Evolutionary conservation across 1,140 invertebrate genomes (phyloP).

Genomic region (Apis laboriosa): DNA sequence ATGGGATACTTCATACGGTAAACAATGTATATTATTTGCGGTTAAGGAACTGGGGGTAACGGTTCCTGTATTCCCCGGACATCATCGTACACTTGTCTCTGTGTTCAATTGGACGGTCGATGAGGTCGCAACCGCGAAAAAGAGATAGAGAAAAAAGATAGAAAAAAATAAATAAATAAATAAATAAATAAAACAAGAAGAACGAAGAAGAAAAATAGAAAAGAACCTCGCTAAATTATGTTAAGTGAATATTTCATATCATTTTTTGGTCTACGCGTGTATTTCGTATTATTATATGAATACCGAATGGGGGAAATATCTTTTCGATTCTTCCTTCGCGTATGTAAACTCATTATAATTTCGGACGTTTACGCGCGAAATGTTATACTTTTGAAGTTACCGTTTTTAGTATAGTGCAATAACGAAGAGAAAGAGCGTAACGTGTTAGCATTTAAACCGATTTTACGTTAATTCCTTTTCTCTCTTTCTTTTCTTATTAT

Average conservation of each 20-base stretch:
- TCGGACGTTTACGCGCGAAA: neutral
- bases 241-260: neutral
- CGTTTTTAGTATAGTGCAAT: slow-evolving; percentile 36
- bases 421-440: slow-evolving; percentile 3
- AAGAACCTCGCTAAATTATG: slow-evolving; percentile 28
- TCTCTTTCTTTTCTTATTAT: slow-evolving; percentile 36
- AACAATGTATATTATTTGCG: slow-evolving; percentile 79
- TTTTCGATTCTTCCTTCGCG: neutral
- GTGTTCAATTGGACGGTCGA: slow-evolving; percentile 70
- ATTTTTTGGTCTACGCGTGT: slow-evolving; percentile 13
- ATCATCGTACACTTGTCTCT: slow-evolving; percentile 68
- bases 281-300: too few species aligned
- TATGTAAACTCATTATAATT: neutral
- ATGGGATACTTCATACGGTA: slow-evolving; percentile 77
- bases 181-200: neutral
- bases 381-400: slow-evolving; percentile 9
- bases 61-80: slow-evolving; percentile 76
- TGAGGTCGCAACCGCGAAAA: slow-evolving; percentile 42
- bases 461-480: slow-evolving; percentile 27
- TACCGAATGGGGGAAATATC: neutral
- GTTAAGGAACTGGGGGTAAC: slow-evolving; percentile 74
- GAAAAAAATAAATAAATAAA: too few species aligned
- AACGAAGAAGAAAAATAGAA: neutral
- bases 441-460: slow-evolving; percentile 13
- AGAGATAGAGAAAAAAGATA: neutral